Base-by-base conservation (phyloP, 2,113 vertebrate genomes). In the Semicossyphus pulcher region DNA sequence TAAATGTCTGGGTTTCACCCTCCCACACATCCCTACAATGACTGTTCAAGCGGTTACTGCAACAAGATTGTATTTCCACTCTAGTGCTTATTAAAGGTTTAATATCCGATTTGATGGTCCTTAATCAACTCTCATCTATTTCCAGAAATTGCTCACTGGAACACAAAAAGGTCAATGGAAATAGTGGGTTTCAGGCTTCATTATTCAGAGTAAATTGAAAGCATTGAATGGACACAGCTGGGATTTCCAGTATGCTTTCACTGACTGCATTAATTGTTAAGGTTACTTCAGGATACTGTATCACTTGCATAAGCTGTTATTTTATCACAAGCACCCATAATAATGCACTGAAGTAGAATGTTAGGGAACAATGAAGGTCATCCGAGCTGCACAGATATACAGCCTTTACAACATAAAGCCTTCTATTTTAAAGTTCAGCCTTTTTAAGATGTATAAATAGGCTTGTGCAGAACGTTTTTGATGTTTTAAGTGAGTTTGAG, bases 161-260 rank as follows among this genome's bases (percentile, higher is more conserved):
- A 66, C 67, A 68, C 32, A n/a, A 64, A 52, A 44, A 58, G 45
- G 72, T 78, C 47, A 77, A 54, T 34, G 11, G n/a, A 4, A 44
- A 0, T 7, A 9, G n/a, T 6, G 36, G 16, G 36, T 51, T 56
- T 63, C 29, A 67, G 60, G 51, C 62, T 65, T 25, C 5, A 29
- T 88, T 88, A 72, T 41, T 81, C 47, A 60, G 67, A 31, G 68
- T 57, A 39, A 59, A 72, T 58, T 68, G 56, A 80, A 69, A 62
- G 48, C 61, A n/a, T 29, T 18, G 26, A n/a, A 47, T 9, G 48
- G 56, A 71, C 29, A 60, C 26, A 34, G 31, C 26, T 16, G 28
- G 47, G 79, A 58, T 71, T 85, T 72, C 11, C 36, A 41, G 39
- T n/a, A 66, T 67, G 32, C 52, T 21, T 41, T 25, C 47, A 49